phyloP scores from a whole-genome alignment of 2,113 vertebrate species.

The Actenoides hombroni region DNA sequence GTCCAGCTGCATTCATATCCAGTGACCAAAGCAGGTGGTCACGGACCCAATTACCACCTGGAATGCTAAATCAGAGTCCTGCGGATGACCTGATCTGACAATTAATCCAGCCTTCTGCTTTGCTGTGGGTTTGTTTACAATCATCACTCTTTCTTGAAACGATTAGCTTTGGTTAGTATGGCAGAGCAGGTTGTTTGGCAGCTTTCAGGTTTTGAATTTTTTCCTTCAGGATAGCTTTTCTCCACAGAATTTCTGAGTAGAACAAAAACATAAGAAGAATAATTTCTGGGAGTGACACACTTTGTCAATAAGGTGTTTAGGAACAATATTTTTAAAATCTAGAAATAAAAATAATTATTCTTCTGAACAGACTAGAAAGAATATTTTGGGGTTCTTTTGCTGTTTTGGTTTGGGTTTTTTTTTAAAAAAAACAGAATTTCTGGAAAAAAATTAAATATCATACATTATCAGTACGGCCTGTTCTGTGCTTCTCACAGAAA shows the following conservation, averaged over 20 bases:
- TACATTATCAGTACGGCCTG: background rate
- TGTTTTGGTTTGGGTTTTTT: background rate
- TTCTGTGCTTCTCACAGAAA: background rate
- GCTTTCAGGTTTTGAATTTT: background rate
- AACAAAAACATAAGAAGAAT: background rate
- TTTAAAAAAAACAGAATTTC: background rate
- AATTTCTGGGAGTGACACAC: background rate
- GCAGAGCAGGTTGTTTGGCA: background rate
- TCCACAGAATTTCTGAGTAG: background rate
- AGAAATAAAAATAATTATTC: background rate
- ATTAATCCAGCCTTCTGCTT: background rate
- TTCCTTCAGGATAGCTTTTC: background rate
- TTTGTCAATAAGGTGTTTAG: background rate
- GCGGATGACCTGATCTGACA: background rate
- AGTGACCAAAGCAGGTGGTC: background rate
- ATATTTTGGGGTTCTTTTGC: background rate
- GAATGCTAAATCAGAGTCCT: background rate
- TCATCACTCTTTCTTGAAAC: background rate
- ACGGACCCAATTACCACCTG: background rate
- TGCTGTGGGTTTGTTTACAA: background rate
- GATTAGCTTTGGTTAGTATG: background rate
- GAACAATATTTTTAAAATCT: background rate
- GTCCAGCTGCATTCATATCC: constrained; percentile 26
- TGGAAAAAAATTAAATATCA: background rate
- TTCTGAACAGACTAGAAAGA: background rate